Evolutionary conservation across 2,113 vertebrate genomes (phyloP).

Genomic region (Takifugu flavidus): DNA sequence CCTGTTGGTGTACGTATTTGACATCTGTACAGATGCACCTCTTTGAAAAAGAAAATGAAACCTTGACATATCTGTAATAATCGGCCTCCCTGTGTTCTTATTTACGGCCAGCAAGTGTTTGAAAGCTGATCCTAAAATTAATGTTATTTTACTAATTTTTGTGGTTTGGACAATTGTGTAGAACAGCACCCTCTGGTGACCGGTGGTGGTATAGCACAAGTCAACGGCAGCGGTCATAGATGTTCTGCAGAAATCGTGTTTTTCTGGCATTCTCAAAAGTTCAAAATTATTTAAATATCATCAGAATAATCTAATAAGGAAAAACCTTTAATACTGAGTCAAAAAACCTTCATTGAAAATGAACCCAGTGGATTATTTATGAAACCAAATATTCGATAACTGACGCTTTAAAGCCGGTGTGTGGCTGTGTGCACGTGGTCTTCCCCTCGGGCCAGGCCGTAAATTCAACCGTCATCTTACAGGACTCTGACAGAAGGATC

Average conservation of each 20-base stretch:
- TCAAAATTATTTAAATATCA: too few species aligned
- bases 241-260: too few species aligned
- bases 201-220: too few species aligned
- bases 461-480: not conserved
- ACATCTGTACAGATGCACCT: slow-evolving; percentile 73
- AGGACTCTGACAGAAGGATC: slow-evolving; percentile 14
- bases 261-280: too few species aligned
- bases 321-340: too few species aligned
- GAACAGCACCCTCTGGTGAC: slow-evolving; percentile 40
- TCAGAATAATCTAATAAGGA: too few species aligned
- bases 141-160: too few species aligned
- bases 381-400: not conserved
- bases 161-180: too few species aligned
- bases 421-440: too few species aligned
- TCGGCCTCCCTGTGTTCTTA: slow-evolving; percentile 53
- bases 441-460: too few species aligned
- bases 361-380: not conserved
- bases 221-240: too few species aligned
- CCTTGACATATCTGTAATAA: slow-evolving; percentile 73
- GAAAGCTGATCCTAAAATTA: not conserved
- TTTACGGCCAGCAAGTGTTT: slow-evolving; percentile 31
- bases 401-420: too few species aligned
- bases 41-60: slow-evolving; percentile 72
- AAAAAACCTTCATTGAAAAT: not conserved
- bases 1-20: slow-evolving; percentile 72